A percentile compares a stretch with the other conserved stretches of the same genome.
phyloP scores from a whole-genome alignment of 2,797 vertebrate species.

The Loriculus beryllinus region DNA sequence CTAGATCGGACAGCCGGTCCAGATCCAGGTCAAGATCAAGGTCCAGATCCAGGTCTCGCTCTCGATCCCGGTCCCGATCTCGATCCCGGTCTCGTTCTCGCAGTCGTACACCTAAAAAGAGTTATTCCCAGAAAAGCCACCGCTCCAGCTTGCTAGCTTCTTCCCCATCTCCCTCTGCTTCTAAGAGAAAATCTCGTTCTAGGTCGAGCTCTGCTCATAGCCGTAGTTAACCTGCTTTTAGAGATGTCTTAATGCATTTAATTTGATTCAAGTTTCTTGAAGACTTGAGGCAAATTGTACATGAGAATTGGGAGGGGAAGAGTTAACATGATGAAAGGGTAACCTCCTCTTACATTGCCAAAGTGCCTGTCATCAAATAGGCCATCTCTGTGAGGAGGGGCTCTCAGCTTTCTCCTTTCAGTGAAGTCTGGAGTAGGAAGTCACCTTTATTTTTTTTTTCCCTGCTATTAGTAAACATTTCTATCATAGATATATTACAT shows the following conservation, averaged over 20 bases:
- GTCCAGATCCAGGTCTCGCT: constrained; percentile 52
- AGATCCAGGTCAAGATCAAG: constrained; percentile 50
- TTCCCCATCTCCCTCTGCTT: constrained; percentile 70
- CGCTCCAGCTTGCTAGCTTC: constrained; percentile 75
- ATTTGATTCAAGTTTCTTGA: constrained; percentile 68
- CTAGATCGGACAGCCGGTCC: constrained; percentile 76
- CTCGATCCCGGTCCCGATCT: constrained; percentile 51
- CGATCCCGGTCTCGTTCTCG: constrained; percentile 78
- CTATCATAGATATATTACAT: constrained; percentile 63
- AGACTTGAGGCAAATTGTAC: constrained; percentile 64
- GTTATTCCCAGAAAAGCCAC: constrained; percentile 72
- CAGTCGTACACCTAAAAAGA: constrained; percentile 89
- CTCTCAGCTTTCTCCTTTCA: constrained; percentile 64
- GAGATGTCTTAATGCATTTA: constrained; percentile 47
- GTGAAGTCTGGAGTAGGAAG: constrained; percentile 68
- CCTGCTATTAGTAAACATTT: constrained; percentile 70
- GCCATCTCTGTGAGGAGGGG: constrained; percentile 64
- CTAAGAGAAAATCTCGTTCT: constrained; percentile 76
- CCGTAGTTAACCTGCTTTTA: constrained; percentile 71
- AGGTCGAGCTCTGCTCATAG: constrained; percentile 81
- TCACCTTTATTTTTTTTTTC: constrained; percentile 37
- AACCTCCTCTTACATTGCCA: constrained; percentile 70
- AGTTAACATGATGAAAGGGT: constrained; percentile 60
- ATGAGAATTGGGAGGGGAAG: constrained; percentile 50
- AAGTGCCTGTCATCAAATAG: constrained; percentile 71